Base-by-base conservation (phyloP, 2,888 invertebrate genomes). In the Horisme vitalbata region DNA sequence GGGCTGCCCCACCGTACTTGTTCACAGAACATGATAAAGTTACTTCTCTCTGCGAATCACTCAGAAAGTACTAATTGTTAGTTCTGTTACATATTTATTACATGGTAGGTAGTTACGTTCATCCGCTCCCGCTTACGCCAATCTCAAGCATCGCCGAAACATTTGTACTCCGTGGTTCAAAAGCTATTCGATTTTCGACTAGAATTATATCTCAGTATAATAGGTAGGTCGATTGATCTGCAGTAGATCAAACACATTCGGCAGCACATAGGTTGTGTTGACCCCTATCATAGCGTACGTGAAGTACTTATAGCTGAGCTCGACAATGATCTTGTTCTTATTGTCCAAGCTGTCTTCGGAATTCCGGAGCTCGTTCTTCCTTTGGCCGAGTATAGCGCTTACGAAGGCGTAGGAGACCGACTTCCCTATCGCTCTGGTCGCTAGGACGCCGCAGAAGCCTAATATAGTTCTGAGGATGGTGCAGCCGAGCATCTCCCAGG, bases 231-330 rank as follows among this genome's bases (percentile, higher is more conserved):
- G 83, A 72, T 95, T 95, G 62, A 97, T 96, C 52, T 92, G 92
- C 32, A 97, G 77, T 61, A 93, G 79, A 33, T 93, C 88, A 79
- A 97, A 97, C 18, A 96, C 90, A 60, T 93, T 92, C 0, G 97
- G 97, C 57, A 96, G 91, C 32, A 94, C 78, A 75, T 94, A 96
- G 0, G 94, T 91, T 1, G 94, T 94, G 75, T 94, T 94, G 59
- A 97, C 92, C 0, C 97, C 96, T 30, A 97, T 93, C 69, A 94
- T 90, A 3, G 93, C 93, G 74, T 95, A 97, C 14, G 94, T 94
- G 48, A 96, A 88, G 80, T 95, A 97, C 73, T 96, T 97, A 70
- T 95, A 94, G 47, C 94, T 92, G 57, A 97, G 91, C 71, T 97
- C 97, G 0, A 97, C 94, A 18, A 94, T 90, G 35, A 94, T 92